These are phyloP conservation scores for Sinonovacula constricta DNA, from an alignment of 1,140 invertebrate genomes.

Conservation along the genomic window DNA sequence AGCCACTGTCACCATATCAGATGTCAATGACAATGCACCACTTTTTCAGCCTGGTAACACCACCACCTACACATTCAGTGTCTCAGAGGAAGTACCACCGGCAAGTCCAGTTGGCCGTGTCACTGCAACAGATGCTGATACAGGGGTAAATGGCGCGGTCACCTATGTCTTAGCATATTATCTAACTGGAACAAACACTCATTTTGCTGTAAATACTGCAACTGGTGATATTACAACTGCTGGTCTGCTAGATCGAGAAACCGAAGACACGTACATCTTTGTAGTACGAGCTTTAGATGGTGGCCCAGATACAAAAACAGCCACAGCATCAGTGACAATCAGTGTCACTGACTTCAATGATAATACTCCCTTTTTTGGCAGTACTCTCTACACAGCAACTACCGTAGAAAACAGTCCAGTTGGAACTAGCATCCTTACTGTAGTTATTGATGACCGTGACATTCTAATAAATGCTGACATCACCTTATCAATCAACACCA, in stretches of 20 bases:
- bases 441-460: constrained; percentile 81
- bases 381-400: constrained; percentile 79
- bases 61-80: constrained; percentile 45
- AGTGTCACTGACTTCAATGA: constrained; percentile 72
- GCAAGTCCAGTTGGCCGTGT: constrained; percentile 35
- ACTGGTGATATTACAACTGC: constrained; percentile 56
- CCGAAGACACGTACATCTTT: constrained; percentile 52
- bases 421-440: constrained; percentile 89
- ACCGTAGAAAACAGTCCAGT: constrained; percentile 93
- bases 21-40: constrained; percentile 68
- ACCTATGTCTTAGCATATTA: constrained; percentile 51
- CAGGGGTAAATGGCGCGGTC: constrained; percentile 56
- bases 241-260: constrained; percentile 59
- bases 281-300: constrained; percentile 57
- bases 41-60: constrained; percentile 41
- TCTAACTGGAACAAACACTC: constrained; percentile 42
- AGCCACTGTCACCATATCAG: constrained; percentile 56
- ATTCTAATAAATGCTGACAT: constrained; percentile 89
- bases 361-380: constrained; percentile 76
- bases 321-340: constrained; percentile 56
- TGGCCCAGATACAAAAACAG: constrained; percentile 45
- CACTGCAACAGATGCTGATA: constrained; percentile 56
- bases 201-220: constrained; percentile 53
- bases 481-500: constrained; percentile 82
- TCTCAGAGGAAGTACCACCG: constrained; percentile 49